Evolutionary conservation across 1,140 invertebrate species (phyloP).

Genomic region (Drosophila sp.): DNA sequence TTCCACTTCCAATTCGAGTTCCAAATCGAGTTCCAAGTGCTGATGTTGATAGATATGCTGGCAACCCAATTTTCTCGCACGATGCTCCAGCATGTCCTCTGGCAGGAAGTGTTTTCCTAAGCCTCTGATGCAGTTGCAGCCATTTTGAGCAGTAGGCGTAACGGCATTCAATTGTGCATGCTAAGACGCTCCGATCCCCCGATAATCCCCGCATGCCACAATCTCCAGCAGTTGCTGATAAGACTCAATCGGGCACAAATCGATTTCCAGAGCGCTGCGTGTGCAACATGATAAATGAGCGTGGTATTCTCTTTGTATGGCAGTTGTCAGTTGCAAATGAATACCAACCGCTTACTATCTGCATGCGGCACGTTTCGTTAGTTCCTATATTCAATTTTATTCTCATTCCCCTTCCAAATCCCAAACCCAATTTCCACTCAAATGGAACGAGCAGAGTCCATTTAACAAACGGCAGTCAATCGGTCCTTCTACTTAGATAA

Average conservation of each 20-base stretch:
- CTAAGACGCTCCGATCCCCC: slow-evolving; percentile 17
- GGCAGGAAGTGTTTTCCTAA: slow-evolving; percentile 51
- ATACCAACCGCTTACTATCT: slow-evolving; percentile 31
- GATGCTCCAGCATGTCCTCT: slow-evolving; percentile 34
- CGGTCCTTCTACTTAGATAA: slow-evolving; percentile 28
- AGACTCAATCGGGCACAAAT: slow-evolving; percentile 75
- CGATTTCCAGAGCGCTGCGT: slow-evolving; percentile 65
- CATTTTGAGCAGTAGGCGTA: slow-evolving; percentile 47
- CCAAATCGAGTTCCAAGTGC: slow-evolving; percentile 36
- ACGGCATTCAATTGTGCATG: slow-evolving; percentile 74
- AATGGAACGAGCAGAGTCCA: slow-evolving; percentile 4
- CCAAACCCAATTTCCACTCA: slow-evolving; percentile 17
- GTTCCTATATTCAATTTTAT: background rate
- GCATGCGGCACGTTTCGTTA: slow-evolving; percentile 17
- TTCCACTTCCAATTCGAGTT: background rate
- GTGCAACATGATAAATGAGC: slow-evolving; percentile 72
- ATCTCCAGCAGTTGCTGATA: slow-evolving; percentile 59
- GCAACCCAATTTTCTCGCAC: slow-evolving; percentile 49
- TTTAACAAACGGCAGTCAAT: background rate
- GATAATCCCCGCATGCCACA: slow-evolving; percentile 3
- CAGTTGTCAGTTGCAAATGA: slow-evolving; percentile 76
- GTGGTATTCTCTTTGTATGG: slow-evolving; percentile 64
- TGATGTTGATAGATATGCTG: slow-evolving; percentile 68
- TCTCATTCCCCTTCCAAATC: slow-evolving; percentile 8
- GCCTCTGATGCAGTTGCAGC: slow-evolving; percentile 26